phyloP scores from a whole-genome alignment of 2,113 vertebrate species.

The Colossoma macropomum region DNA sequence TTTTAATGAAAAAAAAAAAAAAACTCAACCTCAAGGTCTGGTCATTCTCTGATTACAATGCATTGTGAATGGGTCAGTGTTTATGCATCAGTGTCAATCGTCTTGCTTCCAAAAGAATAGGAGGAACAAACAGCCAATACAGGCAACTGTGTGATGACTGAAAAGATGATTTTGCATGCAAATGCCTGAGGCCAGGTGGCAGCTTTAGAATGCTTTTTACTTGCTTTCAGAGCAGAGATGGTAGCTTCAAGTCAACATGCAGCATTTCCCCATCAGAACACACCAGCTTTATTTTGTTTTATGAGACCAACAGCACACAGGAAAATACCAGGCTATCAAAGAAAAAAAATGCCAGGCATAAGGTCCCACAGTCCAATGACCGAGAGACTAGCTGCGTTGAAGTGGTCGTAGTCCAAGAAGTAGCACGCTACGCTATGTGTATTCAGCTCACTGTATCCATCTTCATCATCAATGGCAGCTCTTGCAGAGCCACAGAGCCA shows the following conservation, averaged over 20 bases:
- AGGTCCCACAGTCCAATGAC: neutral
- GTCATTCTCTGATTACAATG: neutral
- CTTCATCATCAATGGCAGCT: constrained; percentile 49
- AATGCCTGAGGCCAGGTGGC: neutral
- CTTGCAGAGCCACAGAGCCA: constrained; percentile 2
- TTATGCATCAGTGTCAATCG: neutral
- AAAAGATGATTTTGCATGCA: neutral
- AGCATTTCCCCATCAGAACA: neutral
- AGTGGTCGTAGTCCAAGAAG: constrained; percentile 11
- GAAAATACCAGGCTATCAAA: neutral
- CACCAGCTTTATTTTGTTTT: neutral
- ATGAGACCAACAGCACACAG: neutral
- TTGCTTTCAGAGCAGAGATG: neutral
- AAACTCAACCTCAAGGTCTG: neutral
- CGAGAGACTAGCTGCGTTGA: neutral
- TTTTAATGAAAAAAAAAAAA: neutral
- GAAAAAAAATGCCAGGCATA: neutral
- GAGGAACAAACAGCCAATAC: neutral
- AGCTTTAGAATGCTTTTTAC: neutral
- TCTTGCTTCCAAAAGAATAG: neutral
- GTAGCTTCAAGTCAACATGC: neutral
- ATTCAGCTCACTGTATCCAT: constrained; percentile 42
- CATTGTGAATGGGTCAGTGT: no score
- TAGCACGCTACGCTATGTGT: constrained; percentile 13
- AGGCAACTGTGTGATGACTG: neutral